Evolutionary conservation across 2,113 vertebrate genomes (phyloP).

Genomic region (Callipepla squamata): DNA sequence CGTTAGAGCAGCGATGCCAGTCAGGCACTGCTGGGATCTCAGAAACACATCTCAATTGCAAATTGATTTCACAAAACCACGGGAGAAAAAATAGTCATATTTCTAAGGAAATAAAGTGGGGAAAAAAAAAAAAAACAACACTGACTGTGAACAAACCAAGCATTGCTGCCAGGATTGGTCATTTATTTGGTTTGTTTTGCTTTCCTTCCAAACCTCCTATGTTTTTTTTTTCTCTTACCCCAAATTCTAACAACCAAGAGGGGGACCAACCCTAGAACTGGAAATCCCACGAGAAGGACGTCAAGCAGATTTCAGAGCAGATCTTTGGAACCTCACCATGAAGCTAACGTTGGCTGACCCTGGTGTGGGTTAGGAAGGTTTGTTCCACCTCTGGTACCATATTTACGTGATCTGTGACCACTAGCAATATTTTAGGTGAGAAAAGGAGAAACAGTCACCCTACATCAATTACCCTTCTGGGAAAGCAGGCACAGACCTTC

Average conservation of each 20-base stretch:
- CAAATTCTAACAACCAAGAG: background rate
- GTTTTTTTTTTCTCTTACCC: background rate
- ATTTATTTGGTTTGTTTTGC: background rate
- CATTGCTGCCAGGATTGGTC: background rate
- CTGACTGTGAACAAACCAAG: background rate
- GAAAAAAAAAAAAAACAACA: background rate
- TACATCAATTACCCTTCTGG: background rate
- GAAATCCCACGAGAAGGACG: background rate
- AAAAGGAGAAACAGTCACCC: background rate
- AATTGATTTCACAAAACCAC: background rate
- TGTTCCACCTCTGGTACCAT: background rate
- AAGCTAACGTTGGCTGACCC: constrained; percentile 8
- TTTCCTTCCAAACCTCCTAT: background rate
- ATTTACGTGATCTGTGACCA: constrained; percentile 55
- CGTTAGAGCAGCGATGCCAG: constrained; percentile 10
- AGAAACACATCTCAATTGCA: constrained; percentile 9
- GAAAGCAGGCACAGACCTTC: background rate
- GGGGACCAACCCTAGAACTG: background rate
- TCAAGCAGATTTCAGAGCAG: constrained; percentile 45
- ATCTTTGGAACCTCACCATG: background rate
- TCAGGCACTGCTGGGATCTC: background rate
- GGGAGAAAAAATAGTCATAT: background rate
- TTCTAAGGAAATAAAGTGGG: background rate
- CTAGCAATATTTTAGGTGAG: constrained; percentile 3
- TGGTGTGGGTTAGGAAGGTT: background rate